Evolutionary conservation across 2,888 invertebrate genomes (phyloP), one percentile per base, ranked within the genome.

Genomic region (Aleiodes leptofemur): DNA sequence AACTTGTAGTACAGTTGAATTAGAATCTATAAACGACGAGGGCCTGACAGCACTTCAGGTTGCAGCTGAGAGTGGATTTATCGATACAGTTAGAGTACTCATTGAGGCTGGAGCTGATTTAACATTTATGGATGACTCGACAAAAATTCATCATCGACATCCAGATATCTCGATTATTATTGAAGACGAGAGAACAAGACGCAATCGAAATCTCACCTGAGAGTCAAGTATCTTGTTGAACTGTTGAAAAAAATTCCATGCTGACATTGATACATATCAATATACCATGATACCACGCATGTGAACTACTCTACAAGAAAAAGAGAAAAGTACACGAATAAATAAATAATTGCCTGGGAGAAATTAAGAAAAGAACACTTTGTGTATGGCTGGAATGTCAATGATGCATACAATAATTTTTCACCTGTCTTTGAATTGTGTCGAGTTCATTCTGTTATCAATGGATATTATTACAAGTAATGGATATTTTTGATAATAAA

Each of bases 1-100:
- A n/a, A 85, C 84, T 0, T 85, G 84, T 8, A 84, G 85, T 0
- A 80, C 86, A n/a, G 85, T 87, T 1, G 85, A 88, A 51, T 78
- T 90, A 50, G 87, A 88, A 68, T 85, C 86, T 51, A 78, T 82
- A 4, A 90, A 90, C 75, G 76, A 83, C 9, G 87, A 88, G 4
- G 88, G 88, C 1, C 78, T 86, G 56, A 89, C 88, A 0, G 83
- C 89, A 0, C 82, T 89, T 4, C 88, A 89, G 76, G 86, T 89
- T 4, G 89, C 89, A n/a, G 87, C 89, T 8, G 89, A 89, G 73
- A 89, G 89, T 74, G 88, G 89, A 9, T 89, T 89, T 68, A 83
- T 85, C 13, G 82, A 84, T 23, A 86, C 89, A 8, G 89, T 89
- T 13, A 80, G 56, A 68, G 75, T 86, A 48, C 69, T 86, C 34